Evolutionary conservation across 2,797 vertebrate species (phyloP), one percentile per base, ranked within the genome.

Genomic region (Thripadectes ignobilis): DNA sequence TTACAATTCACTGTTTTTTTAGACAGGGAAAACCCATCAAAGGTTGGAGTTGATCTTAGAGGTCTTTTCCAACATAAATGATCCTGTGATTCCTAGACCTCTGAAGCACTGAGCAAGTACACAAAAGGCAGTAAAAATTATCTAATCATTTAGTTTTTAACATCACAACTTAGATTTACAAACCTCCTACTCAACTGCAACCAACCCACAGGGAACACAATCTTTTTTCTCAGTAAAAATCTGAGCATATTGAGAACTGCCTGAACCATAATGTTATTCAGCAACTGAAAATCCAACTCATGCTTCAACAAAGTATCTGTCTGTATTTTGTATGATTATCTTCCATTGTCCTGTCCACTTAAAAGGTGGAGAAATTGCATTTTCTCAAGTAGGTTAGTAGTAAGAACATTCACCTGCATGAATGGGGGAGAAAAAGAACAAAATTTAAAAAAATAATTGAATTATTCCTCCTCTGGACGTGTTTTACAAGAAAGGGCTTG

Each of bases 361-460:
- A 73, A 83, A 69, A 38, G 2, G 14, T 4, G 67, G 26, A 48
- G 15, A 20, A 84, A 43, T 26, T 5, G 57, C 1, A 26, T 78
- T 79, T 89, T 82, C 12, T 79, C 12, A 61, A 38, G 38, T 41
- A 58, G 3, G 0, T 52, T 39, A 36, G 30, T 36, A 13, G 8
- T 39, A 77, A 80, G 18, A 69, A 34, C 6, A 58, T 71, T 82
- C 3, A 12, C 13, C 26, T 73, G 29, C 19, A 43, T 9, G 7
- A 73, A 41, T 2, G 7, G 7, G 16, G 24, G 9, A n/a, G 12
- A 58, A 84, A 59, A 81, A 34, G 4, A 45, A 24, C 14, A 23
- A 36, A 30, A 51, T 17, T 5, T 4, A 5, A 9, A 0, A 23
- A 55, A 52, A 38, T 1, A 2, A 19, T 3, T 7, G 21, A 39